A percentile compares a stretch with the other conserved stretches of the same genome.
phyloP scores from a whole-genome alignment of 2,113 vertebrate genomes.

The Euleptes europaea region DNA sequence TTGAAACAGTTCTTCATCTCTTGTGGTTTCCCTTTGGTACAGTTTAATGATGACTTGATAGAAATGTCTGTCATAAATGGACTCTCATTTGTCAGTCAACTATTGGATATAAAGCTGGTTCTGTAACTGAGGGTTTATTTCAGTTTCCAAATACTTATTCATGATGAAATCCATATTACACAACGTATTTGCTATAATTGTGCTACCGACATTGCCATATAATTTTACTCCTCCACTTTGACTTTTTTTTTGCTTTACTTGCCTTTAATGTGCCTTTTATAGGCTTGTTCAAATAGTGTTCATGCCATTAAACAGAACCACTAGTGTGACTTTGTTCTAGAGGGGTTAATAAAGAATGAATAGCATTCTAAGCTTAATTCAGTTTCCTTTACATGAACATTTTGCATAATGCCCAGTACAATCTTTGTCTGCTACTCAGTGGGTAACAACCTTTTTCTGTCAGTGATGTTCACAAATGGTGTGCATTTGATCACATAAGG shows the following conservation, averaged over 20 bases:
- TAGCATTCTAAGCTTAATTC: conserved; percentile 72
- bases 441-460: conserved; percentile 66
- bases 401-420: conserved; percentile 70
- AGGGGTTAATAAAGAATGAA: conserved; percentile 76
- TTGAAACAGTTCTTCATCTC: background rate
- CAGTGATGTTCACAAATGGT: conserved; percentile 73
- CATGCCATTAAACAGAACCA: conserved; percentile 64
- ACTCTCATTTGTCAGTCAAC: background rate
- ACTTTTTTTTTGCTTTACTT: conserved; percentile 37
- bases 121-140: background rate
- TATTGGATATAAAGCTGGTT: background rate
- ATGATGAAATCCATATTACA: conserved; percentile 4
- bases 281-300: conserved; percentile 38
- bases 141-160: background rate
- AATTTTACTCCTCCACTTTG: conserved; percentile 8
- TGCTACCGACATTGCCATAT: conserved; percentile 22
- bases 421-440: conserved; percentile 59
- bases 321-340: conserved; percentile 59
- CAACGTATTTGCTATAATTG: background rate
- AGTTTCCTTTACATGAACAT: conserved; percentile 73
- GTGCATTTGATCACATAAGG: conserved; percentile 74
- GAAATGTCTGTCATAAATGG: background rate
- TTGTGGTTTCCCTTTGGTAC: conserved; percentile 1
- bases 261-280: conserved; percentile 49
- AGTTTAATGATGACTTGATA: background rate